Conservation (phyloP, 1,140 invertebrate species). For the Vollenhovia emeryi region DNA sequence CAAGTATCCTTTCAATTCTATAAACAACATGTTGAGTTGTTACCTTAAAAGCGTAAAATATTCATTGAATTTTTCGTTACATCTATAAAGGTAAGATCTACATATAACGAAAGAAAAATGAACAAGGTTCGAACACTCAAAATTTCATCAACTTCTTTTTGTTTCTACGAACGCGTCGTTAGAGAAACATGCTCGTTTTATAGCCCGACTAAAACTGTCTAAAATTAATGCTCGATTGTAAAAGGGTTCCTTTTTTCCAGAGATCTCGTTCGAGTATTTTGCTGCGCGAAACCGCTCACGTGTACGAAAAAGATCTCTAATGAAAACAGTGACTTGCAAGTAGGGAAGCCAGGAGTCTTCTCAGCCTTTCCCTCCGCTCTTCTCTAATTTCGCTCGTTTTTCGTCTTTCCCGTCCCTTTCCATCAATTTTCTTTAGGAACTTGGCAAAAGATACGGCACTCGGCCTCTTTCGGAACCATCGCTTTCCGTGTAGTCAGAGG, state of each 20-base stretch:
- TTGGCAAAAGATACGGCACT: neutral
- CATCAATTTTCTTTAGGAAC: neutral
- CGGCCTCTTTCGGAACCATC: neutral
- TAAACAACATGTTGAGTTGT: neutral
- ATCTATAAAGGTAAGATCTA: too few species aligned
- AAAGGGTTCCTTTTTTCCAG: neutral
- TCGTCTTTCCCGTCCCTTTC: neutral
- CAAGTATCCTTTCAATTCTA: neutral
- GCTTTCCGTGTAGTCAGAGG: conserved; percentile 6
- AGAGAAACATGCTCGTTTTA: neutral
- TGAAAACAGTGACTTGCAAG: conserved; percentile 60
- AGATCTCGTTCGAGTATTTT: neutral
- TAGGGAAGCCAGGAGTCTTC: neutral
- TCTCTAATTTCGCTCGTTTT: conserved; percentile 6
- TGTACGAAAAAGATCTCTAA: conserved; percentile 44
- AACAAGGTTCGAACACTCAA: too few species aligned
- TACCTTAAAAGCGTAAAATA: too few species aligned
- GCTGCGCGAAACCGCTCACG: neutral
- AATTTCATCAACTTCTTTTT: too few species aligned
- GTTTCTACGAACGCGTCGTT: too few species aligned
- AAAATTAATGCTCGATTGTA: neutral
- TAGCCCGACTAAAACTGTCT: neutral
- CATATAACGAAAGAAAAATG: too few species aligned
- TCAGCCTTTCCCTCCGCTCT: neutral
- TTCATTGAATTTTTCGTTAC: too few species aligned